Evolutionary conservation across 2,113 vertebrate species (phyloP), one percentile per base, ranked within the genome.

Genomic region (Hucho hucho): DNA sequence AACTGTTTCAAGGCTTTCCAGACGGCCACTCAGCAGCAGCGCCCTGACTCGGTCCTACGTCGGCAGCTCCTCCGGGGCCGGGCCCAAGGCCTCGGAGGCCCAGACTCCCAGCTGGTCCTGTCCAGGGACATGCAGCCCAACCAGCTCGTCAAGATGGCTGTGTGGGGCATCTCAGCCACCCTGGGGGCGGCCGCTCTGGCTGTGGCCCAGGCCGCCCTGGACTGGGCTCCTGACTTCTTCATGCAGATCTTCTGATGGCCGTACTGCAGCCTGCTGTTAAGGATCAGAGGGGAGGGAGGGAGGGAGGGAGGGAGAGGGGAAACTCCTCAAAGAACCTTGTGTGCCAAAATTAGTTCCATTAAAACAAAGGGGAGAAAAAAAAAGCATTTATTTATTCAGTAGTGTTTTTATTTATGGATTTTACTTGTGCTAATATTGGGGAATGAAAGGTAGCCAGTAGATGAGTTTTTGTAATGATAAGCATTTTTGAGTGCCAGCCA

Each of bases 151-250:
- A 95, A 94, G 81, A 87, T 93, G 80, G 93, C 90, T 0, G 93
- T 93, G 81, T 96, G 94, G 95, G 94, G 94, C 69, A 85, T 96
- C 46, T 94, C 95, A 0, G 93, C 89, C 3, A 93, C 93, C 0
- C 87, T 94, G 1, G 94, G 95, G 73, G 92, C 91, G 0, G 93
- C 91, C 0, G 92, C 93, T n/a, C 83, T 93, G 2, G 93, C 93
- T 0, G 92, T 93, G 37, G 90, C 90, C n/a, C 92, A 94, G 78
- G 93, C 90, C 0, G 92, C 89, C 0, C 74, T 93, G 87, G 90
- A 92, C 69, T 94, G 93, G 93, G 90, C 86, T 6, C 93, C 92
- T 0, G 92, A 94, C 2, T 82, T 90, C 65, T 87, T 95, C 25
- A 84, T 91, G 28, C 93, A 94, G 79, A 92, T 96, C 74, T 96